Evolutionary conservation across 2,797 vertebrate genomes (phyloP), one percentile per base, ranked within the genome.

Genomic region (Acipenser ruthenus): DNA sequence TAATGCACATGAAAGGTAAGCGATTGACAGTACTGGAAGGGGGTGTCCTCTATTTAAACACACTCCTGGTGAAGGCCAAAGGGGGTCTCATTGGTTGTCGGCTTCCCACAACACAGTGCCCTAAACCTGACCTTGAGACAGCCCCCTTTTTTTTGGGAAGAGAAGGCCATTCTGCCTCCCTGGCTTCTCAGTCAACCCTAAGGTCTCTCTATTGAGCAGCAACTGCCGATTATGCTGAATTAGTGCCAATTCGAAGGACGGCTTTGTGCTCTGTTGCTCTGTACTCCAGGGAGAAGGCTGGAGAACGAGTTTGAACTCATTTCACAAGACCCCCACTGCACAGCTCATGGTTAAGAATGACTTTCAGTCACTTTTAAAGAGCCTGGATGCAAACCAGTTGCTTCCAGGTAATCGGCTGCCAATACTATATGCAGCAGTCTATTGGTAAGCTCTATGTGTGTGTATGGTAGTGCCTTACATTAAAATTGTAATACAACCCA

Each of bases 41-140:
- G 61, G 1, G 74, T 6, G 56, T 75, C 82, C 66, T 58, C 49
- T 65, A 77, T 63, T 65, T 0, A 37, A 55, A 10, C n/a, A n/a
- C 52, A 10, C 9, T 4, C 75, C 71, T 69, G 48, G 78, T 80
- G 65, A 70, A 51, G 76, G 77, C 74, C 74, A 77, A 75, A 78
- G 74, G 65, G 65, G 74, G 75, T 86, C 86, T 88, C 86, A 87
- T 88, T 88, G 86, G 83, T 81, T 65, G 66, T 74, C 84, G 82
- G 85, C 81, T 80, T 85, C 74, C 83, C 81, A 37, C 83, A 84
- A 84, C 84, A 81, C 83, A 71, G 75, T 71, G 58, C 82, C 82
- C 75, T 72, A 77, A 71, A 58, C 72, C 70, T 83, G 85, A 89
- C 88, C 89, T 90, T 89, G 76, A 88, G 76, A 81, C 77, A 67